A percentile compares a stretch with the other conserved stretches of the same genome.
Conservation (phyloP, 1,140 invertebrate genomes). For the Halotydeus destructor region DNA sequence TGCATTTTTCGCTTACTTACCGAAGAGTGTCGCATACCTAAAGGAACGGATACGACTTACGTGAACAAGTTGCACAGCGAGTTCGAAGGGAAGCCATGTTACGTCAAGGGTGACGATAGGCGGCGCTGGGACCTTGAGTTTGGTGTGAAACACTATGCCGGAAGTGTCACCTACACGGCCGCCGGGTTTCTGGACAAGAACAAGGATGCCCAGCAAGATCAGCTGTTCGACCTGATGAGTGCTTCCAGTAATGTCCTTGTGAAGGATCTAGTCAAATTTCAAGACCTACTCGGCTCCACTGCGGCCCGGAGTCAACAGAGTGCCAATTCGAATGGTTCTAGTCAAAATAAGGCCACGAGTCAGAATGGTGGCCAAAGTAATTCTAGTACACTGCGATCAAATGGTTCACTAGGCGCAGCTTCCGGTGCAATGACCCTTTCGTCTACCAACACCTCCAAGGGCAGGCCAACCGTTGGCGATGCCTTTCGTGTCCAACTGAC, state of each 20-base stretch:
- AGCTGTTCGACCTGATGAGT: constrained; percentile 77
- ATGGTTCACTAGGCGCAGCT: neutral
- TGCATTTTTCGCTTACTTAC: constrained; percentile 67
- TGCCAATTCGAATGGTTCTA: too few species aligned
- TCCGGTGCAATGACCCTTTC: neutral
- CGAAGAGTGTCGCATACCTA: constrained; percentile 82
- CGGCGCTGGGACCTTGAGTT: constrained; percentile 77
- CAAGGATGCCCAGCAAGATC: constrained; percentile 77
- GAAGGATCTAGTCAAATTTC: constrained; percentile 60
- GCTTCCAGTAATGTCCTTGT: constrained; percentile 67
- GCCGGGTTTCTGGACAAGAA: constrained; percentile 96
- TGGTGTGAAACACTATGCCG: constrained; percentile 81
- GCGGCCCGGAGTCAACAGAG: neutral
- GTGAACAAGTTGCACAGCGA: constrained; percentile 70
- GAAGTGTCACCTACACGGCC: constrained; percentile 70
- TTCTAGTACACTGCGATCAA: too few species aligned
- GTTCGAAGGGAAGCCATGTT: constrained; percentile 57
- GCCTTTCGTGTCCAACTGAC: constrained; percentile 76
- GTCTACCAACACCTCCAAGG: constrained; percentile 45
- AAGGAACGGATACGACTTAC: constrained; percentile 71
- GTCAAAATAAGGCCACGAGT: too few species aligned
- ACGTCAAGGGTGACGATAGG: constrained; percentile 64
- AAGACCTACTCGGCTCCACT: constrained; percentile 20
- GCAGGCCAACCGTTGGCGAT: constrained; percentile 77
- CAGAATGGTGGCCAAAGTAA: too few species aligned